Evolutionary conservation across 2,888 invertebrate genomes (phyloP), one percentile per base, ranked within the genome.

Genomic region (Chesias legatella): DNA sequence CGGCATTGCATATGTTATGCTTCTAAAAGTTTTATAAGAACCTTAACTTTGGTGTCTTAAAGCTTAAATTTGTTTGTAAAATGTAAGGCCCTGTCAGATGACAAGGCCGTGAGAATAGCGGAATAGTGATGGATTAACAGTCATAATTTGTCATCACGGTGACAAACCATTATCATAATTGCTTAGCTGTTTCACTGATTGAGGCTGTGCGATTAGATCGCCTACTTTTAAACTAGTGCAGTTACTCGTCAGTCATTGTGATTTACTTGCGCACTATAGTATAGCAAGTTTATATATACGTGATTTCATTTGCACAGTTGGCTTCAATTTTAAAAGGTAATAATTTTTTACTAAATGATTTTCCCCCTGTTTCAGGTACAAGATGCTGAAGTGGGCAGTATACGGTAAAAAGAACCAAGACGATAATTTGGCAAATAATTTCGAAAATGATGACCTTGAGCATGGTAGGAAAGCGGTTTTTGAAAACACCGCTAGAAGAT

Each of bases 371-470:
- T 81, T 7, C 81, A 86, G 86, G 57, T 62, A 38, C 53, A 88
- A 69, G 63, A 91, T 91, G 91, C 77, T 91, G 61, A 91, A 91
- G 88, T 91, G 91, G 91, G 89, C 91, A 35, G 90, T 91, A 7
- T 85, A 85, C 51, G 80, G 74, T 48, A 84, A 85, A 58, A 88
- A 85, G 50, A 85, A 77, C 41, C 83, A 83, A 67, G 81, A 81
- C 6, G 60, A 58, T 29, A 69, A 66, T 46, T 52, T 61, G 1
- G 53, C 54, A 4, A 67, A 61, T 25, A 73, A 73, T 22, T 48
- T 52, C 9, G 71, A 73, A 31, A 55, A 57, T 13, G 69, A 72
- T 24, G 59, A 64, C 6, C 56, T 54, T 30, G 67, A 72, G 3
- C 56, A 63, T 5, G 73, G 64, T 21, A 48, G 56, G 1, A 65